Evolutionary conservation across 2,888 invertebrate species (phyloP).

Genomic region (Antheraea yamamai): DNA sequence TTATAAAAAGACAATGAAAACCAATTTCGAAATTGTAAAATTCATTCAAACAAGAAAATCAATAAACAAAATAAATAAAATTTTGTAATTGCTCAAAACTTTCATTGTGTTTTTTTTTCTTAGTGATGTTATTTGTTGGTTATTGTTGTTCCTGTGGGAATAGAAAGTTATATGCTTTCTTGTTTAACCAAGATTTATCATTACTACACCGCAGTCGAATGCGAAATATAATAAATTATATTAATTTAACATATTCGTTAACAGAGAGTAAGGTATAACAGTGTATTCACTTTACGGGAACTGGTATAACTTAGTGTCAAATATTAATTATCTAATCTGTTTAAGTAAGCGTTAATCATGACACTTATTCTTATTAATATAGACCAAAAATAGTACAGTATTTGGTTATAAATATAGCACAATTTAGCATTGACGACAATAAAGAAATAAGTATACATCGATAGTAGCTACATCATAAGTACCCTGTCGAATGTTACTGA

Average conservation of each 20-base stretch:
- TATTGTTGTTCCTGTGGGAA: neutral
- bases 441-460: neutral
- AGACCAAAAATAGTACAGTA: too few species aligned
- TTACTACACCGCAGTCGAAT: slow-evolving; percentile 18
- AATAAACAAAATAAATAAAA: too few species aligned
- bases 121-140: too few species aligned
- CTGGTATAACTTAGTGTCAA: neutral
- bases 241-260: slow-evolving; percentile 20
- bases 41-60: too few species aligned
- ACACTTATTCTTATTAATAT: neutral
- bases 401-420: too few species aligned
- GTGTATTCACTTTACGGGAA: slow-evolving; percentile 1
- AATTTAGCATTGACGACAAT: neutral
- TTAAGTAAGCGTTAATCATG: neutral
- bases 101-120: neutral
- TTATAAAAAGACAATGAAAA: too few species aligned
- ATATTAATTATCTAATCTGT: neutral
- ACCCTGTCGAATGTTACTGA: neutral
- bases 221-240: slow-evolving; percentile 17
- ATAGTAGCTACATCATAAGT: neutral
- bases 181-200: neutral
- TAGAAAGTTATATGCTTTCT: neutral
- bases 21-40: too few species aligned
- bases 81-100: neutral
- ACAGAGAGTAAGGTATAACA: slow-evolving; percentile 12